Conservation (phyloP, 2,888 invertebrate species). For the Ceraclea dissimilis region DNA sequence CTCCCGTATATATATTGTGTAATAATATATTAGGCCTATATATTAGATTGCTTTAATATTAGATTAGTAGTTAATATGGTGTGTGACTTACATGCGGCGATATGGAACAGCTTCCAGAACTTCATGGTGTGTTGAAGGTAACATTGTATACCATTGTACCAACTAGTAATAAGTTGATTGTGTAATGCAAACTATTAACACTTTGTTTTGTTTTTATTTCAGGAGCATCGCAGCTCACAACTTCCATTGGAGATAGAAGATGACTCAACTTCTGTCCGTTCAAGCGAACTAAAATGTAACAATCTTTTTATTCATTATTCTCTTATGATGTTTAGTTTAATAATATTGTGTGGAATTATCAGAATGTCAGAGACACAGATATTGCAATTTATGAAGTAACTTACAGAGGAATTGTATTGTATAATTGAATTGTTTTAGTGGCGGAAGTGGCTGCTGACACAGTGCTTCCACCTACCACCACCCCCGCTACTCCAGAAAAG, state of each 20-base stretch:
- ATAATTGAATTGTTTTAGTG: conserved; percentile 30
- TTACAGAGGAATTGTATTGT: too few species aligned
- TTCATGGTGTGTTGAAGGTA: conserved; percentile 47
- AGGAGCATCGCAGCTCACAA: conserved; percentile 88
- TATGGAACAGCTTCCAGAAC: conserved; percentile 43
- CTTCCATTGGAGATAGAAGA: conserved; percentile 87
- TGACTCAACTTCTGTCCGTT: conserved; percentile 78
- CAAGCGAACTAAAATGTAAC: conserved; percentile 69
- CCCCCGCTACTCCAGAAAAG: conserved; percentile 28
- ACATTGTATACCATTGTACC: too few species aligned
- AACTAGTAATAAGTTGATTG: too few species aligned
- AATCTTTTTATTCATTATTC: too few species aligned
- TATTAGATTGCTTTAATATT: too few species aligned
- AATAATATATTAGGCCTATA: too few species aligned
- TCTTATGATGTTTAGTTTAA: neutral
- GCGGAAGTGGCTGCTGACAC: conserved; percentile 31
- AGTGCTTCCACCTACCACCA: conserved; percentile 16
- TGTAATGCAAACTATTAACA: too few species aligned
- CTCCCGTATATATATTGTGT: too few species aligned
- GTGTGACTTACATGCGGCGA: conserved; percentile 44
- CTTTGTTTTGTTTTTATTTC: conserved; percentile 17
- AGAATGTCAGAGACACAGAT: too few species aligned
- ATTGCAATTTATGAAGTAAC: too few species aligned
- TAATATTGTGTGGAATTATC: too few species aligned
- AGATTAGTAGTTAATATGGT: too few species aligned